Evolutionary conservation across 2,888 invertebrate species (phyloP), one percentile per base, ranked within the genome.

Genomic region (Melolontha melolontha): DNA sequence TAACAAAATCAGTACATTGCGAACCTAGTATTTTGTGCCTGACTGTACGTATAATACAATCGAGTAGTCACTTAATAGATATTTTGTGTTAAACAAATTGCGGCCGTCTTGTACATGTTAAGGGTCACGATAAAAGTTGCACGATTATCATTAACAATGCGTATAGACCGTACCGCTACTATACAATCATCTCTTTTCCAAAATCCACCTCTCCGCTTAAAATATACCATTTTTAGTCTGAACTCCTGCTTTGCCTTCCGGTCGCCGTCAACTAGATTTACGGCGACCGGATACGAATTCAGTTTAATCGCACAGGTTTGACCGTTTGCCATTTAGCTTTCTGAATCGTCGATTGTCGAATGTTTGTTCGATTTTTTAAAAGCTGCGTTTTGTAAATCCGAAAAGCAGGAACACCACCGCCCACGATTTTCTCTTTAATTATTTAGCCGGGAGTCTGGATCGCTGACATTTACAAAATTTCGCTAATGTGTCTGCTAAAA

Each of bases 11-110:
- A n/a, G n/a, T n/a, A n/a, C n/a, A n/a, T n/a, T n/a, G n/a, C n/a
- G n/a, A n/a, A 22, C 22, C 4, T 22, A 22, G 2, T 34, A 6
- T 8, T 34, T 34, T 34, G 34, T 6, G 34, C 34, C 10, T 34
- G 34, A 34, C 34, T 34, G 34, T 34, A 2, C 34, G 7, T 6
- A 34, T 34, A 42, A 17, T 12, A 22, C 47, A 47, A 47, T 59
- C 59, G 44, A 27, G 44, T 14, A 29, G 14, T 47, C 54, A 39
- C 65, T 63, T 70, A 72, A 72, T 70, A 66, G 70, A 66, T 57
- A 41, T 72, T 69, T 69, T 62, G 67, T 69, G 70, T 72, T 72
- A 62, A 65, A 72, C 70, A 72, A 72, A 66, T 59, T 49, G 55
- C 29, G 40, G 47, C 54, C 39, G 55, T 55, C 54, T 59, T 59